Conservation (phyloP, 2,888 invertebrate species). For the Pristionchus mayeri region DNA sequence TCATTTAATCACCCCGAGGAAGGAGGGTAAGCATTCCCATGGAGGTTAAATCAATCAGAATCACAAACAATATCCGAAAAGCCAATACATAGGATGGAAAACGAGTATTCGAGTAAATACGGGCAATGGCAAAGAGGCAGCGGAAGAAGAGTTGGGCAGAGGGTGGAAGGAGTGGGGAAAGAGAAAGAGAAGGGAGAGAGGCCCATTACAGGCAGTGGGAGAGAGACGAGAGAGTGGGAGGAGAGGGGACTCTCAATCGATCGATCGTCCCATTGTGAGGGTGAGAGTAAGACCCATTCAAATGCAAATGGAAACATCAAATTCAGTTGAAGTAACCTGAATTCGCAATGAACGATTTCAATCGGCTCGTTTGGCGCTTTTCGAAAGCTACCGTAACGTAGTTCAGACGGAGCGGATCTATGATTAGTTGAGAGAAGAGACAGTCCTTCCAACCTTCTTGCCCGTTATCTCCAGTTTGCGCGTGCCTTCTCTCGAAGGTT, state of each 20-base stretch:
- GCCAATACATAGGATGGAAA: background rate
- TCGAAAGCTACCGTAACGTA: slow-evolving; percentile 4
- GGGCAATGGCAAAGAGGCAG: background rate
- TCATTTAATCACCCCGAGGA: background rate
- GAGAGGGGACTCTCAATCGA: background rate
- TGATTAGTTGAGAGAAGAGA: background rate
- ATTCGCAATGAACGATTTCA: too few species aligned
- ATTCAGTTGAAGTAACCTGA: background rate
- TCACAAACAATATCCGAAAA: background rate
- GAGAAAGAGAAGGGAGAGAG: slow-evolving; percentile 8
- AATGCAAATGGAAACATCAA: too few species aligned
- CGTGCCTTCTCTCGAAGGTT: background rate
- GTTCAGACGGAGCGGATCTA: slow-evolving; percentile 1
- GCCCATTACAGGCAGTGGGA: slow-evolving; percentile 23
- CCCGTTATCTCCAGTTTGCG: background rate
- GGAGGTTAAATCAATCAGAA: slow-evolving; percentile 12
- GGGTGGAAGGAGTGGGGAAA: background rate
- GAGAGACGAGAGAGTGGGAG: background rate
- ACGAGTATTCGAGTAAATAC: background rate
- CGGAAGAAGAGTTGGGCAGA: background rate
- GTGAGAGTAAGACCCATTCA: background rate
- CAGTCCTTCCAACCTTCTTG: background rate
- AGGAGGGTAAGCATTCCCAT: background rate
- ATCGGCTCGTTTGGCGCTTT: slow-evolving; percentile 10
- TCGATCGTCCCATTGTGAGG: background rate